These are phyloP conservation scores for Parnassius apollo DNA, from an alignment of 2,888 invertebrate genomes.

Conservation along the genomic window DNA sequence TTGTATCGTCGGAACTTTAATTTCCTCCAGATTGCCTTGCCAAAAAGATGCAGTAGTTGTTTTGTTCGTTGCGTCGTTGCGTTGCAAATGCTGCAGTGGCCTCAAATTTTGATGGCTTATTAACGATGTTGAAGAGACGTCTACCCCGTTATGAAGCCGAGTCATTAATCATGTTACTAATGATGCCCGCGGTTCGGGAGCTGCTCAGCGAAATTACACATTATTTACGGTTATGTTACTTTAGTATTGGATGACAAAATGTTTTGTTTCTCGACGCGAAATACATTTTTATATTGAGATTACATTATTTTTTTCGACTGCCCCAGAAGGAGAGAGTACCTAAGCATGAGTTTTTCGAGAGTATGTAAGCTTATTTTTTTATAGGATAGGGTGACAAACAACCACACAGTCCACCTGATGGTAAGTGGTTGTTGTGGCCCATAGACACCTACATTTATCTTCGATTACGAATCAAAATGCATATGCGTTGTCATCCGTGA, in stretches of 20 bases:
- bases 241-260: not conserved
- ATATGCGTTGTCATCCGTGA: too few relatives aligned
- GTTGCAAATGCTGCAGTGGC: conserved; percentile 1
- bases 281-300: too few relatives aligned
- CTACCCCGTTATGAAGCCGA: conserved; percentile 7
- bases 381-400: too few relatives aligned
- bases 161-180: conserved; percentile 23
- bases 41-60: not conserved
- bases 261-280: not conserved
- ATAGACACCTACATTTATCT: too few relatives aligned
- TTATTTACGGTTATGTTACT: conserved; percentile 9
- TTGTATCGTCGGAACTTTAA: too few relatives aligned
- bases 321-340: too few relatives aligned
- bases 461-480: too few relatives aligned
- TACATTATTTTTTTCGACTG: too few relatives aligned
- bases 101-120: conserved; percentile 13
- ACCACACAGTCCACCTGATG: too few relatives aligned
- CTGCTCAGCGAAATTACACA: conserved; percentile 6
- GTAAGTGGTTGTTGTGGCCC: too few relatives aligned
- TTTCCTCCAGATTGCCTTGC: not conserved
- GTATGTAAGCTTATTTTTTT: too few relatives aligned
- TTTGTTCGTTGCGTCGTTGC: not conserved
- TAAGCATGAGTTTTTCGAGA: too few relatives aligned
- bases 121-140: conserved; percentile 20
- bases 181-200: conserved; percentile 1